These are phyloP conservation scores for Columba guinea DNA, from an alignment of 2,797 vertebrate genomes.

Conservation along the genomic window DNA sequence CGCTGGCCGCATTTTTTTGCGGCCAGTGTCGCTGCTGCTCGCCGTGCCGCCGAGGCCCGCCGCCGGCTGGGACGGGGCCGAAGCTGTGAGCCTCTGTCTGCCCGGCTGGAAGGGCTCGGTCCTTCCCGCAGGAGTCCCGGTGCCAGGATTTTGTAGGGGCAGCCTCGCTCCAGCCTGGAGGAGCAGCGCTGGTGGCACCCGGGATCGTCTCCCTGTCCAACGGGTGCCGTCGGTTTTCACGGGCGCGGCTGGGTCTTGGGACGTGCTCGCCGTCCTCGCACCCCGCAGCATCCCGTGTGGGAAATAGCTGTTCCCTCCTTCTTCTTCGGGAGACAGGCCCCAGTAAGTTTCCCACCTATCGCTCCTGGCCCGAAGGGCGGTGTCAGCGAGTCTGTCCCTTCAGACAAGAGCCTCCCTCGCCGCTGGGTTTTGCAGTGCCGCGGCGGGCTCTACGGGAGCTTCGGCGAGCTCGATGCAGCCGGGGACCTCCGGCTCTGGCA, in stretches of 20 bases:
- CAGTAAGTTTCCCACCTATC: rapidly evolving
- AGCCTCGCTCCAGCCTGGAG: background rate
- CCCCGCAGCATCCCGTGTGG: background rate
- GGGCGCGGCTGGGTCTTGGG: background rate
- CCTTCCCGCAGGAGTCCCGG: too few relatives aligned
- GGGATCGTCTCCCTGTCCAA: background rate
- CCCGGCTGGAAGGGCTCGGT: background rate
- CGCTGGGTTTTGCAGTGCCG: background rate
- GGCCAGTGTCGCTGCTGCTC: background rate
- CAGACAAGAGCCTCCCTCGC: background rate
- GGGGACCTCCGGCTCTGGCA: background rate
- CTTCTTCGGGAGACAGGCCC: background rate
- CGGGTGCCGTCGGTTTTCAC: background rate
- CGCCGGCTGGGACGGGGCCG: background rate
- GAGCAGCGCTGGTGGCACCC: background rate
- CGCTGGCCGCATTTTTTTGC: background rate
- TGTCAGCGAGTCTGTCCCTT: background rate
- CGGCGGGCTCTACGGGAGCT: background rate
- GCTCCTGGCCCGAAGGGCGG: background rate
- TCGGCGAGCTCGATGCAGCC: background rate
- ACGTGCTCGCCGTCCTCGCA: background rate
- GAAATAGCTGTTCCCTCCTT: background rate
- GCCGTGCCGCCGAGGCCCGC: background rate
- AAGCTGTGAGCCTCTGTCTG: background rate
- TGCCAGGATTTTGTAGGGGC: background rate